phyloP scores from a whole-genome alignment of 1,140 invertebrate species.

The Drosophila ironensis region DNA sequence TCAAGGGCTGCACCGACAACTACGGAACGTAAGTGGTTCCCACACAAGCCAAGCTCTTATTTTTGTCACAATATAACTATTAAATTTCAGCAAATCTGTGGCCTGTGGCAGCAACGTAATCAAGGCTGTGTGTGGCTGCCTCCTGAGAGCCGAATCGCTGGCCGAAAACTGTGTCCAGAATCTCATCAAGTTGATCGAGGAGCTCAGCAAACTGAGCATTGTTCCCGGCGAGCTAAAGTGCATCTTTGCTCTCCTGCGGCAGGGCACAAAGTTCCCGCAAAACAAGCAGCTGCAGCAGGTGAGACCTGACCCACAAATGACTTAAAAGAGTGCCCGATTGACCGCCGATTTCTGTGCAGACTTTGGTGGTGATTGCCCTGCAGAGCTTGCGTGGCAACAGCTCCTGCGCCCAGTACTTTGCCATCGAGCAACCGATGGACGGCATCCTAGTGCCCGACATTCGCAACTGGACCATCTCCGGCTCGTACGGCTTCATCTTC shows the following conservation, averaged over 20 bases:
- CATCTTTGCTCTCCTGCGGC: constrained; percentile 64
- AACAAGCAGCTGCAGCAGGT: constrained; percentile 76
- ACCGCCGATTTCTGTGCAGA: constrained; percentile 14
- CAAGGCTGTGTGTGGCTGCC: constrained; percentile 78
- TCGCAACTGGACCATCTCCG: constrained; percentile 84
- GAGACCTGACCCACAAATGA: background rate
- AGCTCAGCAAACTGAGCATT: constrained; percentile 84
- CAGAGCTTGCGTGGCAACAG: constrained; percentile 68
- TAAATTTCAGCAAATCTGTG: constrained; percentile 78
- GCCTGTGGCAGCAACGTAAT: constrained; percentile 82
- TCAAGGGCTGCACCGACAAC: constrained; percentile 81
- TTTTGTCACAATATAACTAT: background rate
- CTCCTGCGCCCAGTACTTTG: constrained; percentile 81
- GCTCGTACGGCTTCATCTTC: constrained; percentile 85
- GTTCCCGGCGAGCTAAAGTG: constrained; percentile 84
- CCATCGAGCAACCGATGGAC: constrained; percentile 83
- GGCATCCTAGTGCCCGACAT: constrained; percentile 84
- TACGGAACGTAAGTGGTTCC: constrained; percentile 79
- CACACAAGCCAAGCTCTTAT: no score
- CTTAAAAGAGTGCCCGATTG: background rate
- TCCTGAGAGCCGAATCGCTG: constrained; percentile 64
- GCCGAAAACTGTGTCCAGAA: constrained; percentile 81
- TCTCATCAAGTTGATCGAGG: constrained; percentile 84
- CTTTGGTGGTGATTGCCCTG: constrained; percentile 66
- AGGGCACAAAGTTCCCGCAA: constrained; percentile 62